phyloP scores from a whole-genome alignment of 1,140 invertebrate genomes.

The Drosophila repleta region DNA sequence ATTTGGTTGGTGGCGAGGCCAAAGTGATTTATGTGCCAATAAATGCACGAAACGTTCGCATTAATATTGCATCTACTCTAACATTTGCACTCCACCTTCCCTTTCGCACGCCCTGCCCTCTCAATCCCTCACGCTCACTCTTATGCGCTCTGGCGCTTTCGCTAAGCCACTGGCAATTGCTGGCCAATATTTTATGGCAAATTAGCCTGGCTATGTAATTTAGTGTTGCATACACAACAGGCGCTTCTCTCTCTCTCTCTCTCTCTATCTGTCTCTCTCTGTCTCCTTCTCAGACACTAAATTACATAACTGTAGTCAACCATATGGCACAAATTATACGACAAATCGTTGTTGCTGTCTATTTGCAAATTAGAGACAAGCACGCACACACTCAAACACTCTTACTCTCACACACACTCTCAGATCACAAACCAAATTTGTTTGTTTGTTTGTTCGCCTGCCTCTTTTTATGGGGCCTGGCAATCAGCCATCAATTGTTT shows the following conservation, averaged over 20 bases:
- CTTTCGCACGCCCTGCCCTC: background rate
- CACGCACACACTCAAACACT: slow-evolving; percentile 15
- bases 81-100: background rate
- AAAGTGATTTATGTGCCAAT: slow-evolving; percentile 76
- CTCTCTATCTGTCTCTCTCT: slow-evolving; percentile 2
- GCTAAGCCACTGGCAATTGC: slow-evolving; percentile 7
- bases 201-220: slow-evolving; percentile 71
- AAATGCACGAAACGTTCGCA: slow-evolving; percentile 68
- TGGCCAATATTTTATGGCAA: slow-evolving; percentile 55
- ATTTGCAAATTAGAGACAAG: slow-evolving; percentile 67
- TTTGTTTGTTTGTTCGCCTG: slow-evolving; percentile 42
- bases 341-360: slow-evolving; percentile 57
- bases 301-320: slow-evolving; percentile 64
- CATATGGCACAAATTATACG: slow-evolving; percentile 71
- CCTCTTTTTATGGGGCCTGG: slow-evolving; percentile 31
- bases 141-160: background rate
- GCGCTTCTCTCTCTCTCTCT: slow-evolving; percentile 11
- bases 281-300: slow-evolving; percentile 49
- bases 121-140: background rate
- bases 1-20: slow-evolving; percentile 55
- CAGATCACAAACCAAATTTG: slow-evolving; percentile 49
- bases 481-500: slow-evolving; percentile 73
- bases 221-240: slow-evolving; percentile 63
- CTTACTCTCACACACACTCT: slow-evolving; percentile 8
- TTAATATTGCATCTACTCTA: slow-evolving; percentile 67